Percentiles rank a stretch among this genome's conserved stretches.
Evolutionary conservation across 2,797 vertebrate species (phyloP).

Genomic region (Aeoliscus strigatus): DNA sequence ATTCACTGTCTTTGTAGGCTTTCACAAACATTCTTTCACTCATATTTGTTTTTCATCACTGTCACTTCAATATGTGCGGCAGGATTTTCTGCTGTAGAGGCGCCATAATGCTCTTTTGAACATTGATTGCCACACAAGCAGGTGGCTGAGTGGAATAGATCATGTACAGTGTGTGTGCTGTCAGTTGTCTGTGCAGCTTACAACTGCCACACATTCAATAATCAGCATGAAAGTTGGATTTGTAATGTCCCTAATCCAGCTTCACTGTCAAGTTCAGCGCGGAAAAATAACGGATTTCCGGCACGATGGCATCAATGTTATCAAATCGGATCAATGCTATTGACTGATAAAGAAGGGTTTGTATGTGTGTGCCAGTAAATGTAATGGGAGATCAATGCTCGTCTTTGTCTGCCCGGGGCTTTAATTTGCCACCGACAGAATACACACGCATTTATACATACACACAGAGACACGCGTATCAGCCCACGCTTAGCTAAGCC

Average conservation of each 20-base stretch:
- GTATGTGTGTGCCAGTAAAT: conserved; percentile 35
- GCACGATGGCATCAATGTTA: conserved; percentile 37
- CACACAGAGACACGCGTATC: conserved; percentile 18
- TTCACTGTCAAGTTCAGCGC: conserved; percentile 30
- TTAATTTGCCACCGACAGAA: too few species aligned
- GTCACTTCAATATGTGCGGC: conserved; percentile 40
- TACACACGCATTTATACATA: conserved; percentile 15
- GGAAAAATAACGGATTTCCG: conserved; percentile 13
- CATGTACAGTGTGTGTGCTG: conserved; percentile 36
- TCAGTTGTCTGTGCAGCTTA: conserved; percentile 23
- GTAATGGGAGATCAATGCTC: conserved; percentile 66
- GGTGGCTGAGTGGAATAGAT: conserved; percentile 29
- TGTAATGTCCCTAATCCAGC: too few species aligned
- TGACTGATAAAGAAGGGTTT: conserved; percentile 39
- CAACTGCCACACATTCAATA: conserved; percentile 28
- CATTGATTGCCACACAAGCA: conserved; percentile 47
- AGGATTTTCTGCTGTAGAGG: conserved; percentile 32
- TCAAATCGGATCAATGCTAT: conserved; percentile 50
- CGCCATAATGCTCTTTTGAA: conserved; percentile 42
- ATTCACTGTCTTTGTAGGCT: too few species aligned
- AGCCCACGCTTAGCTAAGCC: conserved; percentile 62
- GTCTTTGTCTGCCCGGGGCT: conserved; percentile 47
- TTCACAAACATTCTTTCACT: too few species aligned
- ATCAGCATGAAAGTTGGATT: too few species aligned
- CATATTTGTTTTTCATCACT: conserved; percentile 33